phyloP scores from a whole-genome alignment of 2,888 invertebrate genomes.

The Plebejus argus region DNA sequence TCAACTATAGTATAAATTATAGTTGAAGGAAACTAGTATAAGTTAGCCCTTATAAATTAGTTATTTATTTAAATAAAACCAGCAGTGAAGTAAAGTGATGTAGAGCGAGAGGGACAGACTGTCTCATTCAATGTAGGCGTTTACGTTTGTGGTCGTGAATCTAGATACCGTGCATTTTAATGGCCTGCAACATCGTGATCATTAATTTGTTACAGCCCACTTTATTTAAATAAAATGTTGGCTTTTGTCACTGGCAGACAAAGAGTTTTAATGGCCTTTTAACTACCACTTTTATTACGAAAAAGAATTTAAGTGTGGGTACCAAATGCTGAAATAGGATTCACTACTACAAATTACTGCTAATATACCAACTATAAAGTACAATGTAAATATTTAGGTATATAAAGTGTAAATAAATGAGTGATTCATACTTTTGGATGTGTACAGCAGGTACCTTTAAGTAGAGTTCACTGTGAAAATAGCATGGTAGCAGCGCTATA shows the following conservation, averaged over 20 bases:
- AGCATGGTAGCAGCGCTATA: too few relatives aligned
- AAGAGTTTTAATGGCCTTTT: neutral
- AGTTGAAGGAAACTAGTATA: neutral
- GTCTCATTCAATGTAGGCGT: conserved; percentile 21
- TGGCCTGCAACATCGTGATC: neutral
- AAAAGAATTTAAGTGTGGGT: too few relatives aligned
- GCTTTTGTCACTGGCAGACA: neutral
- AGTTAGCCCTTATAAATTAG: neutral
- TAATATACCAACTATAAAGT: too few relatives aligned
- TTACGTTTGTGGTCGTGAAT: conserved; percentile 16
- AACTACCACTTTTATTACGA: neutral
- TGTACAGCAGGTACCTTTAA: too few relatives aligned
- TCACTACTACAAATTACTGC: too few relatives aligned
- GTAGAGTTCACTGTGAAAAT: too few relatives aligned
- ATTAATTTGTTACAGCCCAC: conserved; percentile 6
- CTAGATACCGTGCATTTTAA: conserved; percentile 27
- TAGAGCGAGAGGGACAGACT: neutral
- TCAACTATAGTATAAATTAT: too few relatives aligned
- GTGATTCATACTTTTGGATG: too few relatives aligned
- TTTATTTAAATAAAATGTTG: neutral
- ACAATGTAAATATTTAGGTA: too few relatives aligned
- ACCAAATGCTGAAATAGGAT: too few relatives aligned
- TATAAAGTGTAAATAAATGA: too few relatives aligned
- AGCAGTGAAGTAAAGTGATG: conserved; percentile 30
- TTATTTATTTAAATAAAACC: conserved; percentile 34